Evolutionary conservation across 2,113 vertebrate genomes (phyloP).

Genomic region (Heterotis niloticus): DNA sequence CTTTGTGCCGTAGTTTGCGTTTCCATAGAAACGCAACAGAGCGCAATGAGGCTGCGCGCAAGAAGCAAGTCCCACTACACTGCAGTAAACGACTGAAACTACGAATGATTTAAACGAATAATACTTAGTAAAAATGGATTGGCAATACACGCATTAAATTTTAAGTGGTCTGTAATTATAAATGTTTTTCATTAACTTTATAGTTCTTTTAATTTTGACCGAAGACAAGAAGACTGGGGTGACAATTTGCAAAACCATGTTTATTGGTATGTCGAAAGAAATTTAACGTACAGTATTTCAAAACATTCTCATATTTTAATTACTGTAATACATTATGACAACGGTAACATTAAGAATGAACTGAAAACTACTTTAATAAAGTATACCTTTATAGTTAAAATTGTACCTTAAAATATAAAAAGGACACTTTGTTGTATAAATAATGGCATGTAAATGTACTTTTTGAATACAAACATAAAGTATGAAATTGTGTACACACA

Average conservation of each 20-base stretch:
- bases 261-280: conserved; percentile 50
- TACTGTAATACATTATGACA: conserved; percentile 32
- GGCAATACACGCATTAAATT: no score
- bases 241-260: conserved; percentile 21
- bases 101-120: no score
- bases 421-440: no score
- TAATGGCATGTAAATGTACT: no score
- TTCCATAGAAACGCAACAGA: conserved; percentile 41
- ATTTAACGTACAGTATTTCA: conserved; percentile 34
- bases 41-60: neutral
- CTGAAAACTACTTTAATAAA: conserved; percentile 8
- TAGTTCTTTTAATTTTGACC: no score
- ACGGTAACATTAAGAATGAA: conserved; percentile 44
- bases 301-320: conserved; percentile 25
- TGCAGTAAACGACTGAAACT: neutral
- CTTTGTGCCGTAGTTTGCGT: conserved; percentile 24
- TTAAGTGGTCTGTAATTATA: no score
- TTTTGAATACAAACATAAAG: neutral
- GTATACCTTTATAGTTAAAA: neutral
- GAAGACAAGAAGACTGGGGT: no score
- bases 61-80: neutral
- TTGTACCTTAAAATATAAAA: no score
- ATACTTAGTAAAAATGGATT: no score
- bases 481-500: conserved; percentile 1
- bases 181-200: no score